Percentiles rank a stretch among this genome's conserved stretches.
These are phyloP conservation scores for Garrulus glandarius DNA, from an alignment of 2,797 vertebrate genomes.

Conservation along the genomic window DNA sequence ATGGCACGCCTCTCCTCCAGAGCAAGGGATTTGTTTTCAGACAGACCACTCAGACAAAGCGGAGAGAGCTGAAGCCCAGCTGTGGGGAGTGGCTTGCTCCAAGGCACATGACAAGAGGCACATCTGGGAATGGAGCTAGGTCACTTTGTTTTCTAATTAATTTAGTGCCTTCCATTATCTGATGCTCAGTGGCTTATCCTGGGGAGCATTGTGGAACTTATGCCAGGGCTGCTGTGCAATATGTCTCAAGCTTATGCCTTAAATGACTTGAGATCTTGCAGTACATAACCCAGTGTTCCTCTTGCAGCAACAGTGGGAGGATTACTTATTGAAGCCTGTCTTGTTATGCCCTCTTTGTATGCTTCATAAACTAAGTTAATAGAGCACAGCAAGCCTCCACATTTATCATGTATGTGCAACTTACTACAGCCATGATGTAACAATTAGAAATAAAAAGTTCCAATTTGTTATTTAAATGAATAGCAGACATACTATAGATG, in stretches of 20 bases:
- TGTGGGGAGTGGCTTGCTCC: not conserved
- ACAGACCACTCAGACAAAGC: constrained; percentile 23
- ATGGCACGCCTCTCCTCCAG: accelerated
- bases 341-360: not conserved
- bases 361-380: not conserved
- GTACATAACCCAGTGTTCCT: not conserved
- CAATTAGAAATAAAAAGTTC: not conserved
- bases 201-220: not conserved
- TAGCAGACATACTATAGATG: not conserved
- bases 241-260: not conserved
- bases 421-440: not conserved
- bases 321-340: not conserved
- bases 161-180: not conserved
- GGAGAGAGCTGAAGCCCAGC: not conserved
- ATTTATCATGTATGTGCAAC: not conserved
- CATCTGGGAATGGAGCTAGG: constrained; percentile 2
- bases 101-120: not conserved
- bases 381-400: not conserved
- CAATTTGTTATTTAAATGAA: constrained; percentile 35
- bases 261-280: not conserved
- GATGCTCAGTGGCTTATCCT: not conserved
- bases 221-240: not conserved
- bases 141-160: constrained; percentile 28
- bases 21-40: not conserved
- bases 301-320: not conserved